Percentiles rank a stretch among this genome's conserved stretches.
These are phyloP conservation scores for Aythya baeri DNA, from an alignment of 2,113 vertebrate species.

Conservation along the genomic window DNA sequence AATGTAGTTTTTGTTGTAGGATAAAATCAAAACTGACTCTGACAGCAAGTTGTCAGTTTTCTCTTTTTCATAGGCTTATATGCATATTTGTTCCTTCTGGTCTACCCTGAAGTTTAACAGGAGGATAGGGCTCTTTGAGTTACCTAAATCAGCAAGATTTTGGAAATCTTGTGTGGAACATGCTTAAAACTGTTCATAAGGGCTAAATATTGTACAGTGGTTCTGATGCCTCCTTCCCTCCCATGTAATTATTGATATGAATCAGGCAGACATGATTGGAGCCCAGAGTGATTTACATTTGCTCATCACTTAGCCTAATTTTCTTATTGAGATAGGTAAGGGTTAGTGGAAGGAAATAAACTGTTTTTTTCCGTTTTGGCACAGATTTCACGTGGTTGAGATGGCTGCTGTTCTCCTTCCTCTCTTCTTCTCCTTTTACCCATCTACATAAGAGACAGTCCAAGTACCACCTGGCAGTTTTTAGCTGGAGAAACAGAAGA, in stretches of 20 bases:
- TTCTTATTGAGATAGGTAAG: not conserved
- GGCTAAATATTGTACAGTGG: rapidly evolving
- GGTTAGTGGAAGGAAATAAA: not conserved
- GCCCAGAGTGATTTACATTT: not conserved
- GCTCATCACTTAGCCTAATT: not conserved
- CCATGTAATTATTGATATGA: not conserved
- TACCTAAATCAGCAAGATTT: not conserved
- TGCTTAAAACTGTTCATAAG: not conserved
- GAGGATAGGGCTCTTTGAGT: not conserved
- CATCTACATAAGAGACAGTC: not conserved
- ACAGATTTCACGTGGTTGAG: not conserved
- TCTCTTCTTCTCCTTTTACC: not conserved
- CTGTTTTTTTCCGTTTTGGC: not conserved
- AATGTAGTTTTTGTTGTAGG: rapidly evolving
- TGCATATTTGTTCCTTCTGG: not conserved
- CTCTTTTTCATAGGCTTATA: not conserved
- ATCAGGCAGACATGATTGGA: not conserved
- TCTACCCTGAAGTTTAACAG: not conserved
- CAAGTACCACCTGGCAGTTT: not conserved
- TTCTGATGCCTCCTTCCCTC: not conserved
- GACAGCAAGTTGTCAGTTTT: not conserved
- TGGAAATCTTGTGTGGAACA: not conserved
- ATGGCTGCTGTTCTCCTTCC: not conserved
- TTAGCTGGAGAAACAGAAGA: not conserved
- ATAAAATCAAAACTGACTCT: not conserved